phyloP scores from a whole-genome alignment of 2,797 vertebrate genomes.

The Vespertilio murinus region DNA sequence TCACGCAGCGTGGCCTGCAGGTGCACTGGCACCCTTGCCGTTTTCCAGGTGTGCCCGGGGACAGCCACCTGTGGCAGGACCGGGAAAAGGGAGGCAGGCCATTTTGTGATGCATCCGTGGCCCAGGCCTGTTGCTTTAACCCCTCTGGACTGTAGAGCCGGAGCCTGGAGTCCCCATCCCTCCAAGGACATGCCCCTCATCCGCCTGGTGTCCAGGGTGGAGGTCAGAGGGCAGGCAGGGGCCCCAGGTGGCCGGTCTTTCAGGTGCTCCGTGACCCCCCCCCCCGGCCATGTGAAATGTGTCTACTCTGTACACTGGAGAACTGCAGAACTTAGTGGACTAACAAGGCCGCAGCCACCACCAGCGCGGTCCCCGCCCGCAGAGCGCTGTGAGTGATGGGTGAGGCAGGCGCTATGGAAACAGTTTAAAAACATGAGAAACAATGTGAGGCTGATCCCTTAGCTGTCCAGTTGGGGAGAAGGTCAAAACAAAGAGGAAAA shows the following conservation, averaged over 20 bases:
- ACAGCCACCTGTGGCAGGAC: background rate
- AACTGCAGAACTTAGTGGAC: accelerated
- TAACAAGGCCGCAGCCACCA: background rate
- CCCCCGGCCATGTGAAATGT: background rate
- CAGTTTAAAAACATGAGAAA: background rate
- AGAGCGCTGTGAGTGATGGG: background rate
- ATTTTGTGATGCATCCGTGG: background rate
- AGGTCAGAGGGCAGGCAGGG: background rate
- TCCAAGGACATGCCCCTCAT: background rate
- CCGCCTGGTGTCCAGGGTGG: background rate
- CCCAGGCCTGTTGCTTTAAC: accelerated
- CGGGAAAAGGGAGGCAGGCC: background rate
- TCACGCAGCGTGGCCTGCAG: accelerated
- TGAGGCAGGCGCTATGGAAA: accelerated
- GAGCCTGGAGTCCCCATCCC: accelerated
- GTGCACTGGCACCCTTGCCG: background rate
- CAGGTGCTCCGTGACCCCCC: accelerated
- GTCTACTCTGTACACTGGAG: background rate
- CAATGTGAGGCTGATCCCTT: background rate
- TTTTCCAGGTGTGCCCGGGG: too few relatives aligned
- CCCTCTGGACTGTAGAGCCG: background rate
- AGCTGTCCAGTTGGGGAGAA: background rate
- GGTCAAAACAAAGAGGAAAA: background rate
- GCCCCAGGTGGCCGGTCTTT: background rate
- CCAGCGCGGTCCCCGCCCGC: accelerated